phyloP scores from a whole-genome alignment of 2,888 invertebrate genomes.

The Cheilosia soror region DNA sequence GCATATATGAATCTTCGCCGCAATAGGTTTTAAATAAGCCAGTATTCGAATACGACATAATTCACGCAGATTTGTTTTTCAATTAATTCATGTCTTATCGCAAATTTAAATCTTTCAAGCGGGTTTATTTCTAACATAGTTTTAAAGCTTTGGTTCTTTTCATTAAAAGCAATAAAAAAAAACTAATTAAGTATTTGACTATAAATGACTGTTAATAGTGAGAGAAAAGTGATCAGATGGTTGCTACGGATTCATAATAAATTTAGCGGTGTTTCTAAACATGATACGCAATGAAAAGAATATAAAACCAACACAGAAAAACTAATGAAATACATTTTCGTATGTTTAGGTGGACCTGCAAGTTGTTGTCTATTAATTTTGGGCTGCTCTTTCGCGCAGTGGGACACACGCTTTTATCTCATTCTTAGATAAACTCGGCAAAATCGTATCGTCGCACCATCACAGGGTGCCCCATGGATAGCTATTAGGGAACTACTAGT shows the following conservation, averaged over 20 bases:
- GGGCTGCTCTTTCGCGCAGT: too few relatives aligned
- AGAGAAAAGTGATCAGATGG: constrained; percentile 21
- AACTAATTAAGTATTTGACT: constrained; percentile 49
- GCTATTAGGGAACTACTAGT: too few relatives aligned
- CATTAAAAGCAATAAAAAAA: background rate
- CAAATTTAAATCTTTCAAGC: constrained; percentile 4
- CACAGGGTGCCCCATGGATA: too few relatives aligned
- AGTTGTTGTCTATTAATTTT: too few relatives aligned
- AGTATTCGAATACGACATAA: constrained; percentile 15
- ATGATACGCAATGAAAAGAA: background rate
- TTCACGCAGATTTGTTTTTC: constrained; percentile 8
- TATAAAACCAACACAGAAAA: background rate
- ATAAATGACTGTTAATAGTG: constrained; percentile 55
- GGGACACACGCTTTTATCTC: too few relatives aligned
- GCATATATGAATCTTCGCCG: background rate
- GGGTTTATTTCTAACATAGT: background rate
- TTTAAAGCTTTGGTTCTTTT: constrained; percentile 9
- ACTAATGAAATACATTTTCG: background rate
- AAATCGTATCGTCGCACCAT: too few relatives aligned
- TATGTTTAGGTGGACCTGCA: too few relatives aligned
- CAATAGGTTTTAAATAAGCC: constrained; percentile 5
- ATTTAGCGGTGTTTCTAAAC: background rate
- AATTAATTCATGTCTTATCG: constrained; percentile 7
- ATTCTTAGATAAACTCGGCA: too few relatives aligned
- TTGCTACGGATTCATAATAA: constrained; percentile 18